Base-by-base conservation (phyloP, 2,113 vertebrate species). In the Hydropotes inermis region DNA sequence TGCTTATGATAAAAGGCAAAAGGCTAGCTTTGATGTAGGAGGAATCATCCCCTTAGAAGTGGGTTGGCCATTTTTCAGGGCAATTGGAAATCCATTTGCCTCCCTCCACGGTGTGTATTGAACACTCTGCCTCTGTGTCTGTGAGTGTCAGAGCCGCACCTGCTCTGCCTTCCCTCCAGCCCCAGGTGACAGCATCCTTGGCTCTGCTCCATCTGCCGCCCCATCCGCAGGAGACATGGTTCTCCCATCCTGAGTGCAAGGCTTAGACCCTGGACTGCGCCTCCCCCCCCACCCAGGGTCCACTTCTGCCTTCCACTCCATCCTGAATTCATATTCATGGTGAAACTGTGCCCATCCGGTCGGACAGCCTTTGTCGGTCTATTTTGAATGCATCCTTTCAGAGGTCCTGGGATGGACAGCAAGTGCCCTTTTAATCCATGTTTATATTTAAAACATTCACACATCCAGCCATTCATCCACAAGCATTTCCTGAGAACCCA, bases 271-370 rank as follows among this genome's bases (percentile, higher is more conserved):
- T 70, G 64, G 64, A 23, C 64, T 5, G 0, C 0, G 7, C 17
- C 17, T 3, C 30, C 61, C 7, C 7, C 60, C 61, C 6, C 6
- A 1, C 23, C 10, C 55, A 54, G 25, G 4, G 17, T 3, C 7
- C 10, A 2, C 6, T 1, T 25, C 47, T 60, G 36, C 47, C 23
- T 78, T 89, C 33, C 17, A 21, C 16, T 50, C 27, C 25, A 1
- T 28, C 60, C 43, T 58, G 45, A 10, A 15, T 39, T 86, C 25
- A 6, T 5, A 17, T 6, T 7, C 11, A 2, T 14, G n/a, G 78
- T 47, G 39, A 74, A 47, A 4, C 15, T 6, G 4, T 23, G 5
- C 11, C 4, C 30, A 7, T 27, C 70, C 6, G 1, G 0, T 6
- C 39, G 7, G 30, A 27, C 27, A 3, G 17, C 39, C 27, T 23